A percentile compares a stretch with the other conserved stretches of the same genome.
phyloP scores from a whole-genome alignment of 2,797 vertebrate genomes.

The Eurystomus glaucurus region DNA sequence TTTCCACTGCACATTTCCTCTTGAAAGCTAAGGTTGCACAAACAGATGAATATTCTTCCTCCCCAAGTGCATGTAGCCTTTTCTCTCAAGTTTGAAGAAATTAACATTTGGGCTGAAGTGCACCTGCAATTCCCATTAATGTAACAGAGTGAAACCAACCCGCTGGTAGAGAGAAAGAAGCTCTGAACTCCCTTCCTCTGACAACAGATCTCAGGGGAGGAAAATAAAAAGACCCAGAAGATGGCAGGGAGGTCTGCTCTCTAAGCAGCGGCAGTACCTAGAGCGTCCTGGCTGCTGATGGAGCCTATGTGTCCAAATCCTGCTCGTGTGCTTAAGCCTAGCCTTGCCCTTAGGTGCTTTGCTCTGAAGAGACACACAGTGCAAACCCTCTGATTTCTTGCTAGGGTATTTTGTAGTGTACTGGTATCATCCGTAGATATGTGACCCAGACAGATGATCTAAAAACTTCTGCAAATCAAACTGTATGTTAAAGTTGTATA shows the following conservation, averaged over 20 bases:
- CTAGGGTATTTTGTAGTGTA: neutral
- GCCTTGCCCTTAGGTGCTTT: neutral
- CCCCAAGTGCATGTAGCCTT: neutral
- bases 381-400: neutral
- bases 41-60: conserved; percentile 21
- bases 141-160: neutral
- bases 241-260: neutral
- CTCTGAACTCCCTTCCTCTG: neutral
- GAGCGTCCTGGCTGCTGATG: neutral
- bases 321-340: neutral
- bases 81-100: conserved; percentile 20
- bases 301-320: neutral
- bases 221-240: neutral
- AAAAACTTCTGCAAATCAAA: neutral
- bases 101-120: neutral
- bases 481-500: neutral
- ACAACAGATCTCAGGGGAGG: neutral
- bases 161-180: neutral
- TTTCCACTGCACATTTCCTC: conserved; percentile 39
- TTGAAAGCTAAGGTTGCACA: conserved; percentile 48
- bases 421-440: neutral
- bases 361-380: neutral
- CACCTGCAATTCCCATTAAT: conserved; percentile 64
- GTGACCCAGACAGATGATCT: neutral
- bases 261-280: neutral